Base-by-base conservation (phyloP, 2,888 invertebrate species). In the Ommatoiulus sabulosus region DNA sequence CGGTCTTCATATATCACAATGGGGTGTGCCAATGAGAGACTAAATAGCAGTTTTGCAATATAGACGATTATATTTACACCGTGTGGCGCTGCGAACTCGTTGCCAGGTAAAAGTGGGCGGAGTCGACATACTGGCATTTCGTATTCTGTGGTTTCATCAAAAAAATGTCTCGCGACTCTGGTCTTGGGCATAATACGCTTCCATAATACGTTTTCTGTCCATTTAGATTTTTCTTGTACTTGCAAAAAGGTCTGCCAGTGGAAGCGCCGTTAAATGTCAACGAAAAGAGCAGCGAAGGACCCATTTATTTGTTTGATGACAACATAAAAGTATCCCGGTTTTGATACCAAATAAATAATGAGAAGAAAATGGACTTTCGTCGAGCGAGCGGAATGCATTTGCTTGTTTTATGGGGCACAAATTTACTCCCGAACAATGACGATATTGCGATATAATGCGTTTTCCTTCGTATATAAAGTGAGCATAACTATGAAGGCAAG, bases 321-420 rank as follows among this genome's bases (percentile, higher is more conserved):
- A 72, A 72, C 72, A 72, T 72, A 72, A 72, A 72, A 72, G 72
- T 5, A 24, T 72, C 24, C 72, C 72, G 6, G 72, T 24, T 72
- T 72, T 72, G 5, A 24, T 72, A 72, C 72, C 72, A 72, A 72
- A 72, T 72, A 72, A 72, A 72, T 72, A 72, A 72, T 72, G 72
- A 72, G 72, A 72, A 72, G 20, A 72, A 24, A 72, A 72, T 72
- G 72, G 72, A 72, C 72, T 24, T 63, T 63, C 20, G 17, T 20
- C 2, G 63, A 63, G 63, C n/a, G 63, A 72, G 24, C 72, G 20
- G 72, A 72, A 72, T 72, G 72, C 72, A 72, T 72, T 72, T 72
- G 72, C 72, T 72, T 72, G 72, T 72, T 72, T 72, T 72, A 72
- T 72, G n/a, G 72, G 72, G 72, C 20, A 24, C 24, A 72, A 72